Evolutionary conservation across 1,140 invertebrate species (phyloP).

Genomic region (Polypedilum vanderplanki): DNA sequence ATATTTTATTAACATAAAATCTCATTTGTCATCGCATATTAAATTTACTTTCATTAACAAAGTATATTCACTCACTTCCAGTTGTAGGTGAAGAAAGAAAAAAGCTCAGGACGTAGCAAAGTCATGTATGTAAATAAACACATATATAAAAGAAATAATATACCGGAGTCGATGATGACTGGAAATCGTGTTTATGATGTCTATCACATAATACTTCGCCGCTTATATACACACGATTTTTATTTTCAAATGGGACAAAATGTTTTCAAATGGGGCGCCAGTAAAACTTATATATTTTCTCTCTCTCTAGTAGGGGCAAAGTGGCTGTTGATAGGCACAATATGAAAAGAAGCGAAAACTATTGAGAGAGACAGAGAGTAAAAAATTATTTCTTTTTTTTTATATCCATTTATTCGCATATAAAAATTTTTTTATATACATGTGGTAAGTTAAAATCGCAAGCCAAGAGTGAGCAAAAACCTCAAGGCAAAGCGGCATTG

Average conservation of each 20-base stretch:
- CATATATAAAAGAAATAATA: too few species aligned
- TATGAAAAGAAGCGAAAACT: not conserved
- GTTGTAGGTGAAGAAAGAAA: not conserved
- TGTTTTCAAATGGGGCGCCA: not conserved
- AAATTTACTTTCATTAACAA: too few species aligned
- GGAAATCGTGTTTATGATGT: conserved; percentile 18
- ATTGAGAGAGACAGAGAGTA: not conserved
- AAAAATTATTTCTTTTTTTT: not conserved
- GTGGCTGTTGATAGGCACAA: not conserved
- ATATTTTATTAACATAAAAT: too few species aligned
- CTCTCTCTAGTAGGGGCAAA: not conserved
- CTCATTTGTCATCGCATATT: too few species aligned
- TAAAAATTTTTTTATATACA: not conserved
- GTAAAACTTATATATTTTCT: not conserved
- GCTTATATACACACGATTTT: not conserved
- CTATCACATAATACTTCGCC: not conserved
- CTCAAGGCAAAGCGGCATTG: not conserved
- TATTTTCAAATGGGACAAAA: not conserved
- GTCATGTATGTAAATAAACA: not conserved
- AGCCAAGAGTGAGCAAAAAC: not conserved
- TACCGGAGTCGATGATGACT: not conserved
- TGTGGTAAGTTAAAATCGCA: not conserved
- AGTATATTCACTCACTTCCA: not conserved
- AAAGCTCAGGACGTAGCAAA: not conserved
- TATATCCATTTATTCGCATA: conserved; percentile 6